Percentiles rank a stretch among this genome's conserved stretches.
Conservation (phyloP, 2,797 vertebrate genomes). For the Sorex maritimensis region DNA sequence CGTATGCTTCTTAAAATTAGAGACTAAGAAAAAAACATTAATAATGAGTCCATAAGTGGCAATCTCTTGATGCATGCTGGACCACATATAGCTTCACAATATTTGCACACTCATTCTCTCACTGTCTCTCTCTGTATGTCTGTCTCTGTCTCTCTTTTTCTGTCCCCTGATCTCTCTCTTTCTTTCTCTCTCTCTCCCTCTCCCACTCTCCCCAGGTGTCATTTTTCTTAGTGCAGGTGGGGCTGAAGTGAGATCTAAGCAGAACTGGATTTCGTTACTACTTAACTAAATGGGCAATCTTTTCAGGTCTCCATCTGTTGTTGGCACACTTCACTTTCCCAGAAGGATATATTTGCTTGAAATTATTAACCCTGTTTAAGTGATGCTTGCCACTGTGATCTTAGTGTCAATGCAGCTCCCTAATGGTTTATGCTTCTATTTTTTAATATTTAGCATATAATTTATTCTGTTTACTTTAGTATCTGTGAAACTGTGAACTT, state of each 20-base stretch:
- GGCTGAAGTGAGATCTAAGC: background rate
- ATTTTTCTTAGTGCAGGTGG: background rate
- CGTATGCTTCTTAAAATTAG: slow-evolving; percentile 2
- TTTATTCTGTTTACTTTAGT: background rate
- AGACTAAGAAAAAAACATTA: background rate
- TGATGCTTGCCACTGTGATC: background rate
- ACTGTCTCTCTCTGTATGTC: background rate
- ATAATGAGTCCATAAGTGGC: background rate
- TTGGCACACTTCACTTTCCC: slow-evolving; percentile 47
- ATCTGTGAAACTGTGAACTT: background rate
- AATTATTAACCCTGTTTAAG: slow-evolving; percentile 11
- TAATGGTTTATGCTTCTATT: background rate
- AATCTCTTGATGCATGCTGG: background rate
- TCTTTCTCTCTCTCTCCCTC: background rate
- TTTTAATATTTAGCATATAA: background rate
- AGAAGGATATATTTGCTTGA: slow-evolving; percentile 9
- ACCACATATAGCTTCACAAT: background rate
- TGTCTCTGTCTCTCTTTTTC: background rate
- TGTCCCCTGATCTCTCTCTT: background rate
- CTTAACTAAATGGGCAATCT: slow-evolving; percentile 28
- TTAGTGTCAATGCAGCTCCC: background rate
- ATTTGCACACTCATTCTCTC: background rate
- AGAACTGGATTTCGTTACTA: background rate
- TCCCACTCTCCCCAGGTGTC: background rate
- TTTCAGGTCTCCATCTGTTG: slow-evolving; percentile 15